A percentile compares a stretch with the other conserved stretches of the same genome.
These are phyloP conservation scores for Nanger granti DNA, from an alignment of 2,113 vertebrate species.

Conservation along the genomic window DNA sequence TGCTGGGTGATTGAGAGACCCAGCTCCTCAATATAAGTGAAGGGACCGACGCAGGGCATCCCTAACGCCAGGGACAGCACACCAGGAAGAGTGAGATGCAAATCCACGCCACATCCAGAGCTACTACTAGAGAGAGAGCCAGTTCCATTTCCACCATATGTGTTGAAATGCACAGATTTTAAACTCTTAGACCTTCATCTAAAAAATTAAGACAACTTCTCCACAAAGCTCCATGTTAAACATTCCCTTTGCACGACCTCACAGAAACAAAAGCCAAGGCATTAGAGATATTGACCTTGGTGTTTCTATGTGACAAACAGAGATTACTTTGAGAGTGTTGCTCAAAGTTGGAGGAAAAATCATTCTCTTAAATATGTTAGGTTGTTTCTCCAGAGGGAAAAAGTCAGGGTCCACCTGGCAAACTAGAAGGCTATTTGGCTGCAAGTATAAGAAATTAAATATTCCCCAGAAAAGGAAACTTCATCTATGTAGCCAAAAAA, in stretches of 20 bases:
- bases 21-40: background rate
- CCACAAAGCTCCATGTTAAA: background rate
- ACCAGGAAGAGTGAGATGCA: background rate
- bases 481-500: background rate
- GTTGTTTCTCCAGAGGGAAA: slow-evolving; percentile 15
- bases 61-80: background rate
- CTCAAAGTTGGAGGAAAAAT: background rate
- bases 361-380: background rate
- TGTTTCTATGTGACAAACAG: slow-evolving; percentile 13
- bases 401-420: slow-evolving; percentile 20
- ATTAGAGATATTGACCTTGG: background rate
- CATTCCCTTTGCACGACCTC: background rate
- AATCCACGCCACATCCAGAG: rapidly evolving
- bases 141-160: background rate
- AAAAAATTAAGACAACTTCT: background rate
- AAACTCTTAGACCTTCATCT: background rate
- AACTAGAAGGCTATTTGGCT: slow-evolving; percentile 35
- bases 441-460: slow-evolving; percentile 28
- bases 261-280: background rate
- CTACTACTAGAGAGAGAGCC: background rate
- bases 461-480: slow-evolving; percentile 28
- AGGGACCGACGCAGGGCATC: background rate
- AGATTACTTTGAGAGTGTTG: slow-evolving; percentile 42
- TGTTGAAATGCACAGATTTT: background rate
- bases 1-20: background rate